Conservation (phyloP, 1,140 invertebrate species). For the Metopolophium dirhodum region DNA sequence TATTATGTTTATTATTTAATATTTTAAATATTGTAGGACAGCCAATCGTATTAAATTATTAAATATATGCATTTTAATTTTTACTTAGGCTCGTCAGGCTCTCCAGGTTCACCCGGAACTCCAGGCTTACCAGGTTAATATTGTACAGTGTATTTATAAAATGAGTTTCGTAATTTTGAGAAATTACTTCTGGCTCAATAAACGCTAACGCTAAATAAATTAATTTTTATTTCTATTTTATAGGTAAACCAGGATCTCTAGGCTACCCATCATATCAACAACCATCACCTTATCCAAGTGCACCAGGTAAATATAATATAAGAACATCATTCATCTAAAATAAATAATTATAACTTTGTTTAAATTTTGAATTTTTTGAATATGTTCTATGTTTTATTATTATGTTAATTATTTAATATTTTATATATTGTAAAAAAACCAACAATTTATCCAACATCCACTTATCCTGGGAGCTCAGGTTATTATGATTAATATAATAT, state of each 20-base stretch:
- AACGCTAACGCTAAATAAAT: not conserved
- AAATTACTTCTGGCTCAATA: not conserved
- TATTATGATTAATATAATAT: not conserved
- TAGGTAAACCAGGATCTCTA: conserved; percentile 59
- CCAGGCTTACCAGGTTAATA: conserved; percentile 60
- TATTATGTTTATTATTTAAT: too few species aligned
- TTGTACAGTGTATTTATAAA: not conserved
- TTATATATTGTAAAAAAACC: too few species aligned
- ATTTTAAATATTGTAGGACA: not conserved
- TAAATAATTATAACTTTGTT: not conserved
- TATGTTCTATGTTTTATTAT: too few species aligned
- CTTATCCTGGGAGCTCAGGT: conserved; percentile 42
- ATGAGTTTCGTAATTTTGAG: not conserved
- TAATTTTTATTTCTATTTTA: not conserved
- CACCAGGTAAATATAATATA: not conserved
- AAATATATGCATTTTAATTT: not conserved
- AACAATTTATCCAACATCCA: conserved; percentile 33
- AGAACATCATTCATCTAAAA: not conserved
- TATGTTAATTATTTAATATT: not conserved
- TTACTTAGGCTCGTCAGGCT: not conserved
- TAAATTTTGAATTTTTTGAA: too few species aligned
- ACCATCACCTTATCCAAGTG: conserved; percentile 5
- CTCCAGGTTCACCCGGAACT: conserved; percentile 57
- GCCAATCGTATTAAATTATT: too few species aligned
- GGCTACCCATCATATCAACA: conserved; percentile 59